A percentile compares a stretch with the other conserved stretches of the same genome.
phyloP scores from a whole-genome alignment of 2,113 vertebrate genomes.

The Candoia aspera region DNA sequence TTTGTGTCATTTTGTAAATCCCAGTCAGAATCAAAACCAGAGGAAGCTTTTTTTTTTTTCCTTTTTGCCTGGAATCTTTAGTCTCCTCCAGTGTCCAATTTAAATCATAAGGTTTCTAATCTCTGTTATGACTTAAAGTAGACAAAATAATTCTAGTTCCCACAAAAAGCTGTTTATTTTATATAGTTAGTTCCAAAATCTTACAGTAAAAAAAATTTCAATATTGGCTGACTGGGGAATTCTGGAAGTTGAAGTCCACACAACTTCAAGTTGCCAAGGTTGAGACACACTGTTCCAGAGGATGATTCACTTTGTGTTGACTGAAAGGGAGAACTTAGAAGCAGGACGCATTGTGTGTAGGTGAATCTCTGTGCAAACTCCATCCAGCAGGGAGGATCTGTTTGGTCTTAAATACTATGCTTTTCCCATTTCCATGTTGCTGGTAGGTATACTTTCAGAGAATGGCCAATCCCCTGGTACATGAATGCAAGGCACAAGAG shows the following conservation, averaged over 20 bases:
- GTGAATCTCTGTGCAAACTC: not conserved
- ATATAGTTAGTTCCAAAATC: too few relatives aligned
- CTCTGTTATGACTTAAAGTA: too few relatives aligned
- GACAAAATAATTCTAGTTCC: too few relatives aligned
- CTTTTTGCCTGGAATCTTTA: too few relatives aligned
- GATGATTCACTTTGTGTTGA: not conserved
- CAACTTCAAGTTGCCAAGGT: not conserved
- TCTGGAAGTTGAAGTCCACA: not conserved
- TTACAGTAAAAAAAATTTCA: too few relatives aligned
- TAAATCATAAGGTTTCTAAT: too few relatives aligned
- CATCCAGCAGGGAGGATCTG: not conserved
- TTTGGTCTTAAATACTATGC: not conserved
- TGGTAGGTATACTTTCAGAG: slow-evolving; percentile 87
- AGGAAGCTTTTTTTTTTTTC: too few relatives aligned
- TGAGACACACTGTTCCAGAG: too few relatives aligned
- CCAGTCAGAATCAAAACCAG: too few relatives aligned
- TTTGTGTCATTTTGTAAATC: too few relatives aligned
- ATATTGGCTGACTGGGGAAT: not conserved
- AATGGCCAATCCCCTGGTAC: slow-evolving; percentile 93
- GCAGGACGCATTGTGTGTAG: not conserved
- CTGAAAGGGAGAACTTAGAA: not conserved
- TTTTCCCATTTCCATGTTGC: not conserved
- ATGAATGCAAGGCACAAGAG: slow-evolving; percentile 85
- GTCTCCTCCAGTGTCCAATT: too few relatives aligned
- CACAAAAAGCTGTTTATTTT: too few relatives aligned